These are phyloP conservation scores for Tamias sibiricus DNA, from an alignment of 2,113 vertebrate genomes.

Conservation along the genomic window DNA sequence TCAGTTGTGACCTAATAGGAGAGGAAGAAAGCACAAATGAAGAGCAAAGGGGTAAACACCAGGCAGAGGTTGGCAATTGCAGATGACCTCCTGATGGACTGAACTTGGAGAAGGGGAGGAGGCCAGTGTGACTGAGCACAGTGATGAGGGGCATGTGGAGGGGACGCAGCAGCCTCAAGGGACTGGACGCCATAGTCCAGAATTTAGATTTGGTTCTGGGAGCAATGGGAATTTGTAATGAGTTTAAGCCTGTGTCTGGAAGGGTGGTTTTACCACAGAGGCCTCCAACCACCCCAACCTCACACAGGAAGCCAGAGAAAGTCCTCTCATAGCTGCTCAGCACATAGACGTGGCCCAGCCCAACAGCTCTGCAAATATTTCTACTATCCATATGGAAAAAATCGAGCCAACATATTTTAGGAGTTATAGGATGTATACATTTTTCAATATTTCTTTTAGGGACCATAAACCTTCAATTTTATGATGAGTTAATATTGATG, in stretches of 20 bases:
- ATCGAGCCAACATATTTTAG: slow-evolving; percentile 62
- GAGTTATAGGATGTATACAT: neutral
- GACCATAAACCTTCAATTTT: slow-evolving; percentile 72
- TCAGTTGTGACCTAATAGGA: neutral
- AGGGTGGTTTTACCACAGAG: neutral
- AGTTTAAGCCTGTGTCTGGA: neutral
- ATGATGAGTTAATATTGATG: slow-evolving; percentile 63
- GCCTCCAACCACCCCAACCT: neutral
- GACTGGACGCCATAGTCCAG: neutral
- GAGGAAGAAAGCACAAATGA: neutral
- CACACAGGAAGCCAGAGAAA: neutral
- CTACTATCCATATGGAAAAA: slow-evolving; percentile 60
- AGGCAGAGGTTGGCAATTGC: neutral
- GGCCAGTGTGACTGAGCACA: neutral
- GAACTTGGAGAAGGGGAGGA: neutral
- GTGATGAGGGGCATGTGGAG: rapidly evolving
- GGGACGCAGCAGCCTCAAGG: neutral
- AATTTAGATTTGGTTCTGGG: neutral
- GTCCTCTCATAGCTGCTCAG: neutral
- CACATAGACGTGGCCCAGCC: rapidly evolving
- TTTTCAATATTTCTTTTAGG: slow-evolving; percentile 61
- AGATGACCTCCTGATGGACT: neutral
- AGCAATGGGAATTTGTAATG: neutral
- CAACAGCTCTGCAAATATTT: slow-evolving; percentile 49
- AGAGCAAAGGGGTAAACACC: neutral